A percentile compares a stretch with the other conserved stretches of the same genome.
These are phyloP conservation scores for Caerostris extrusa DNA, from an alignment of 1,140 invertebrate species.

Conservation along the genomic window DNA sequence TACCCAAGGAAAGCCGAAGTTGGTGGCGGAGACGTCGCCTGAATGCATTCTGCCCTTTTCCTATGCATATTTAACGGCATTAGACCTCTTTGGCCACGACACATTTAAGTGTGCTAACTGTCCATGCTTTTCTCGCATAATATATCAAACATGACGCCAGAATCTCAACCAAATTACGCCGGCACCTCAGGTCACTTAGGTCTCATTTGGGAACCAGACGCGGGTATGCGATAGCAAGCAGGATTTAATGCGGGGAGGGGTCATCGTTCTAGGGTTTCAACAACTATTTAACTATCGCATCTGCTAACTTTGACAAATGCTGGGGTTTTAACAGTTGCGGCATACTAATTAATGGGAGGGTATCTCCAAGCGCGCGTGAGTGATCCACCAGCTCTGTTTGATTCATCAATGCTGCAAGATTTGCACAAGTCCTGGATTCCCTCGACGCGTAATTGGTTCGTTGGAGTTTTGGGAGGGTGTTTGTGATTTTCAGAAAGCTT, in stretches of 20 bases:
- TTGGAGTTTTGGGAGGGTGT: neutral
- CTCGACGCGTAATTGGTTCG: slow-evolving; percentile 15
- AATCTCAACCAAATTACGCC: slow-evolving; percentile 6
- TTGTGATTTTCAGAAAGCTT: neutral
- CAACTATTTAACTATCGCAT: slow-evolving; percentile 42
- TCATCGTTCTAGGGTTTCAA: slow-evolving; percentile 11
- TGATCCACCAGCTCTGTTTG: neutral
- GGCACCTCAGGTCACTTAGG: neutral
- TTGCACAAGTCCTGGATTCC: slow-evolving; percentile 5
- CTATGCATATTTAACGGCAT: slow-evolving; percentile 9
- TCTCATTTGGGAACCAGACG: neutral
- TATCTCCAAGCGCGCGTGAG: neutral
- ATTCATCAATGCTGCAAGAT: slow-evolving; percentile 6
- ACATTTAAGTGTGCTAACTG: slow-evolving; percentile 29
- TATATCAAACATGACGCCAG: slow-evolving; percentile 16
- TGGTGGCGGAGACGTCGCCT: neutral
- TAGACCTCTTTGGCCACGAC: slow-evolving; percentile 4
- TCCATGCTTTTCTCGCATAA: slow-evolving; percentile 26
- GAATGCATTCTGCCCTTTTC: neutral
- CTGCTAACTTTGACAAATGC: slow-evolving; percentile 48
- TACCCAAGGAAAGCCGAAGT: neutral
- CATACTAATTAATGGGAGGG: slow-evolving; percentile 19
- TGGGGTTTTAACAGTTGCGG: slow-evolving; percentile 38
- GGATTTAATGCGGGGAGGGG: neutral
- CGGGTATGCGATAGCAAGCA: neutral